Base-by-base conservation (phyloP, 2,888 invertebrate genomes). In the Campopleginae sp. region DNA sequence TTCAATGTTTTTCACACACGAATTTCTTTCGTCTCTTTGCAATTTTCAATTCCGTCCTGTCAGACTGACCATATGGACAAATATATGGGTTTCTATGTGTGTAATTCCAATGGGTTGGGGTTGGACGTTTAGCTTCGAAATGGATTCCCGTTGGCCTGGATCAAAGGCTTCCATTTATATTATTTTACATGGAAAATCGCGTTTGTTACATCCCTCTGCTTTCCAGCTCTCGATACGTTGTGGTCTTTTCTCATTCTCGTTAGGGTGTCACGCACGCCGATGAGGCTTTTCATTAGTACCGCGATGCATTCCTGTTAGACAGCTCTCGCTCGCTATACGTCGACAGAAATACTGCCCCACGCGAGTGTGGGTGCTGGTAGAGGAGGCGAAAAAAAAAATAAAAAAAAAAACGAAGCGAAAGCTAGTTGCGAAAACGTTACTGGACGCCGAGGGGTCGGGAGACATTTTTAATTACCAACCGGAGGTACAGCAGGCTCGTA, bases 281-380 rank as follows among this genome's bases (percentile, higher is more conserved):
- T 92, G 93, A 93, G 93, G 89, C 93, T 93, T 93, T 93, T 93
- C 93, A 93, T 93, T 93, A 93, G 92, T 91, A 90, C 89, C 90
- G 91, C 89, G 90, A 92, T 91, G 92, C 93, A 93, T 93, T 93
- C 92, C 92, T 90, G 91, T 92, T 91, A 90, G 92, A 91, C 92
- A 91, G 91, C 88, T 90, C 86, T 87, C 86, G 87, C 87, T 88
- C 83, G 87, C 86, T 80, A 77, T 48, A 76, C 27, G 71, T 86
- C 79, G 86, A 84, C 86, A 82, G 86, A 82, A 70, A 78, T 76
- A 75, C 54, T 58, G 70, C 63, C 48, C 17, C 31, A 77, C 51
- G 76, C 46, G 80, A 80, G 74, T 33, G 31, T n/a, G 86, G 68
- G 85, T 85, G 82, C n/a, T n/a, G n/a, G n/a, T n/a, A 81, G 85